These are phyloP conservation scores for Pomacea canaliculata DNA, from an alignment of 2,888 invertebrate species.

Conservation along the genomic window DNA sequence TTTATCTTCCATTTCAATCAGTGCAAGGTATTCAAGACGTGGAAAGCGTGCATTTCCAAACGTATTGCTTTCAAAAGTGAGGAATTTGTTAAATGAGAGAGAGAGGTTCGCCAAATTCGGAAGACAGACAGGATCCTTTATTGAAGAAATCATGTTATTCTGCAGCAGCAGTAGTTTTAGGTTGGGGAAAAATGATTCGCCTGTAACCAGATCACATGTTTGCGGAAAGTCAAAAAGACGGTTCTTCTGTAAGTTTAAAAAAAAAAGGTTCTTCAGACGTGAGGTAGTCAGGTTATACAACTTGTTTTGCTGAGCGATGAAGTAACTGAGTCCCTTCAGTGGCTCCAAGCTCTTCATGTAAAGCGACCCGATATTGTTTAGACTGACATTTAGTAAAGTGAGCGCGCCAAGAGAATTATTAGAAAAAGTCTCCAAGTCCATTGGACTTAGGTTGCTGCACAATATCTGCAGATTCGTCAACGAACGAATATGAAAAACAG, in stretches of 20 bases:
- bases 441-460: too few relatives aligned
- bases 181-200: too few relatives aligned
- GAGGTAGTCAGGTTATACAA: background rate
- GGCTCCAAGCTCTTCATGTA: too few relatives aligned
- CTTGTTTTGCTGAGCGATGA: background rate
- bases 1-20: slow-evolving; percentile 14
- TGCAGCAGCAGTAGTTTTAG: too few relatives aligned
- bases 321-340: too few relatives aligned
- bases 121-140: slow-evolving; percentile 11
- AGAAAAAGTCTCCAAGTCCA: too few relatives aligned
- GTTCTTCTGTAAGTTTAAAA: slow-evolving; percentile 23
- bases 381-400: too few relatives aligned
- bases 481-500: too few relatives aligned
- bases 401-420: too few relatives aligned
- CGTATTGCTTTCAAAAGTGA: background rate
- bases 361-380: too few relatives aligned
- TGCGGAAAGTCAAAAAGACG: slow-evolving; percentile 11
- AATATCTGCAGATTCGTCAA: too few relatives aligned
- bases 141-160: background rate
- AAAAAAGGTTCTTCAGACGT: background rate
- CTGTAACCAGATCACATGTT: slow-evolving; percentile 9
- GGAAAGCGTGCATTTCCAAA: slow-evolving; percentile 2
- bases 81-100: slow-evolving; percentile 15
- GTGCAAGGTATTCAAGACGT: background rate
- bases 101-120: background rate